Conservation (phyloP, 1,140 invertebrate genomes). For the Trachymyrmex septentrionalis region DNA sequence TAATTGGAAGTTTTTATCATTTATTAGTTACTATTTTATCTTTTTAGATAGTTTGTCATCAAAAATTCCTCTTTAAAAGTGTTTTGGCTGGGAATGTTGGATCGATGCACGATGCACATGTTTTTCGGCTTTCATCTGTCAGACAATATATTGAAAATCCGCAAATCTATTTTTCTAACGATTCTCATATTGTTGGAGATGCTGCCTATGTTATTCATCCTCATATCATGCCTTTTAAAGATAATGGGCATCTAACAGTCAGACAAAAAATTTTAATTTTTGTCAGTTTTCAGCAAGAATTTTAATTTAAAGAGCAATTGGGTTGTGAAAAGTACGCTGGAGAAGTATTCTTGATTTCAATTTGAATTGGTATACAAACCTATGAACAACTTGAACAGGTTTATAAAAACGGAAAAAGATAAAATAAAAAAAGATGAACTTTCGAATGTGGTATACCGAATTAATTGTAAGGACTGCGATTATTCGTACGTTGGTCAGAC, state of each 20-base stretch:
- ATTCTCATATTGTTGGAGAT: not conserved
- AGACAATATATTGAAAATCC: not conserved
- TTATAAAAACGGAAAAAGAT: no score
- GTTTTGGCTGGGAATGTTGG: slow-evolving; percentile 2
- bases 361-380: no score
- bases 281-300: not conserved
- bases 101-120: not conserved
- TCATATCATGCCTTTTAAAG: no score
- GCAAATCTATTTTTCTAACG: not conserved
- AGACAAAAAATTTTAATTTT: slow-evolving; percentile 14
- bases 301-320: not conserved
- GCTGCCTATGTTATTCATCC: no score
- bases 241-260: not conserved
- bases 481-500: no score
- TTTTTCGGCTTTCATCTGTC: not conserved
- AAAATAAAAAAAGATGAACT: no score
- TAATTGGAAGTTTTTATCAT: not conserved
- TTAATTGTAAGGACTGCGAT: no score
- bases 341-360: not conserved
- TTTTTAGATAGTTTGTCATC: not conserved
- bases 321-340: not conserved
- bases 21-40: not conserved
- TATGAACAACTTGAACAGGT: no score
- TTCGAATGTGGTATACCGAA: no score
- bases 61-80: not conserved